A percentile compares a stretch with the other conserved stretches of the same genome.
Evolutionary conservation across 1,140 invertebrate species (phyloP).

Genomic region (Drosophila bifasciata): DNA sequence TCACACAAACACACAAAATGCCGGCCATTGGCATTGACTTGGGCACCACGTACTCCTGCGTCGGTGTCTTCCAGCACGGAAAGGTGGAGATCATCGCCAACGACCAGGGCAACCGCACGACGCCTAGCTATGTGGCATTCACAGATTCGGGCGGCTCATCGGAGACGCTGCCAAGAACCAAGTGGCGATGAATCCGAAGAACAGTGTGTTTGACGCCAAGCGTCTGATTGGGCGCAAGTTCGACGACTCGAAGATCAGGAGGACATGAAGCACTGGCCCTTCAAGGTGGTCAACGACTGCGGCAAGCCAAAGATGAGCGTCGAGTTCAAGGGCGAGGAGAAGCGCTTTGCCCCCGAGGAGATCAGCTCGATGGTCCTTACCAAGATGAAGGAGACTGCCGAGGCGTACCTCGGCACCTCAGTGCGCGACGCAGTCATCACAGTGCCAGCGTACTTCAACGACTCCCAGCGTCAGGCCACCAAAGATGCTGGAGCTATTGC

Average conservation of each 20-base stretch:
- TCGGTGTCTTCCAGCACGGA: conserved; percentile 92
- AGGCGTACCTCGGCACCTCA: conserved; percentile 89
- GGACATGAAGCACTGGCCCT: conserved; percentile 91
- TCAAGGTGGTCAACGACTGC: conserved; percentile 87
- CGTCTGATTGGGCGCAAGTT: conserved; percentile 88
- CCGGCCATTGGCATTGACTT: conserved; percentile 90
- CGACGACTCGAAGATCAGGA: conserved; percentile 89
- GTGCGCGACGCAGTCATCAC: conserved; percentile 88
- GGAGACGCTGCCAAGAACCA: conserved; percentile 92
- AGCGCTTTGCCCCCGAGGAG: conserved; percentile 90
- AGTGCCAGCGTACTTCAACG: conserved; percentile 87
- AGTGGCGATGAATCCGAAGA: conserved; percentile 92
- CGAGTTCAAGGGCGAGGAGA: conserved; percentile 89
- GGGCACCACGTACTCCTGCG: conserved; percentile 92
- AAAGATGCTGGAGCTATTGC: conserved; percentile 88
- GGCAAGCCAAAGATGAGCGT: conserved; percentile 89
- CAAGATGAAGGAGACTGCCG: conserved; percentile 93
- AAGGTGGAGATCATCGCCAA: conserved; percentile 97
- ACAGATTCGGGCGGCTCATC: conserved; percentile 93
- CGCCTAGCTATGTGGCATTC: conserved; percentile 96
- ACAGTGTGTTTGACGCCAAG: conserved; percentile 91
- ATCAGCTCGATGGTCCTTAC: conserved; percentile 91
- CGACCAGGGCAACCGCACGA: conserved; percentile 95
- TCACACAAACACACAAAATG: conserved; percentile 72
- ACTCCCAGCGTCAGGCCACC: conserved; percentile 88